Base-by-base conservation (phyloP, 2,888 invertebrate genomes). In the Polia nebulosa region DNA sequence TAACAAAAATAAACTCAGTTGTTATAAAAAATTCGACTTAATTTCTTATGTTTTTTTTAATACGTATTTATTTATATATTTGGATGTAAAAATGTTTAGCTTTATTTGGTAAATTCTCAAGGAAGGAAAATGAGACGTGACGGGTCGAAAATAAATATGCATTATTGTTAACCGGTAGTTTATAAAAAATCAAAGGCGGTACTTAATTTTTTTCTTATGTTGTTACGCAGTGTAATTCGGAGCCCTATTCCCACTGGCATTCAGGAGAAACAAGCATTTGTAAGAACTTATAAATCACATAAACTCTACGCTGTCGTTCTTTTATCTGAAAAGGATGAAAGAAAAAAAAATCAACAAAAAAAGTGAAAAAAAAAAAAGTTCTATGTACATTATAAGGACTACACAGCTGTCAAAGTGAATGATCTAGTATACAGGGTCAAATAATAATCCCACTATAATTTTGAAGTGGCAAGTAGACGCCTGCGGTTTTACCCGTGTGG, bases 311-410 rank as follows among this genome's bases (percentile, higher is more conserved):
- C 60, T 80, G 85, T 62, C 77, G 84, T 70, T 83, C 84, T 84
- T 86, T 90, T 68, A 93, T 91, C 93, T 93, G 93, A 92, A 92
- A 91, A 81, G 84, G 79, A 87, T 70, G 81, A 85, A 85, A 91
- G 81, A 87, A 77, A 82, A 83, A 76, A 66, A 83, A 44, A 67
- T 51, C 20, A 70, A 49, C 29, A 63, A 76, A 81, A 84, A 85
- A 74, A 80, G 57, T 53, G 55, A 78, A 62, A 15, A 71, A 81
- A 74, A 56, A 65, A 78, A 29, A n/a, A 66, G 58, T 59, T 41
- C 17, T 53, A 27, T n/a, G 27, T 51, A 56, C 22, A 59, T 11
- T 51, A 44, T 17, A 36, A 36, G 13, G 29, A 68, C 15, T 49
- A 41, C 15, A 34, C 32, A 49, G 15, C 17, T 17, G 22, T 11